phyloP scores from a whole-genome alignment of 2,888 invertebrate genomes.

The Notodonta ziczac region DNA sequence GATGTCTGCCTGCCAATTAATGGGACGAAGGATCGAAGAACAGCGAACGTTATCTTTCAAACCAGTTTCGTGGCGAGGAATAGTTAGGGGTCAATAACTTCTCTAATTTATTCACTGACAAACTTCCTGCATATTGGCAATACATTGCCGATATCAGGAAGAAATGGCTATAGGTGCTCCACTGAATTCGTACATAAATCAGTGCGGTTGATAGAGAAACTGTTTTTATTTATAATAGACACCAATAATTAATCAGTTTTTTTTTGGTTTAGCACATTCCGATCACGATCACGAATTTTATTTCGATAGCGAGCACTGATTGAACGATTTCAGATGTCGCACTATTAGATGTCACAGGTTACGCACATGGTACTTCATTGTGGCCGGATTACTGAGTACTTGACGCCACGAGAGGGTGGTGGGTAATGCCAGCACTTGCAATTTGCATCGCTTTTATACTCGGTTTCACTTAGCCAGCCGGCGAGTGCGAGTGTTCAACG shows the following conservation, averaged over 20 bases:
- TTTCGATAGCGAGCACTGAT: slow-evolving; percentile 23
- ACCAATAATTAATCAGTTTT: not conserved
- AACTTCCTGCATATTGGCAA: slow-evolving; percentile 54
- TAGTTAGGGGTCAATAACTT: slow-evolving; percentile 43
- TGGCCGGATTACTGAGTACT: slow-evolving; percentile 54
- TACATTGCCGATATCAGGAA: slow-evolving; percentile 50
- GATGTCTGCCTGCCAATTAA: slow-evolving; percentile 26
- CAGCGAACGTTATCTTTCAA: slow-evolving; percentile 36
- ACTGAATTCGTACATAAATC: slow-evolving; percentile 50
- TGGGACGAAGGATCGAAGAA: slow-evolving; percentile 29
- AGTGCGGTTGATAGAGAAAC: slow-evolving; percentile 27
- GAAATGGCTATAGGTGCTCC: slow-evolving; percentile 48
- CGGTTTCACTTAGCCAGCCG: slow-evolving; percentile 70
- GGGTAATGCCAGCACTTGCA: slow-evolving; percentile 74
- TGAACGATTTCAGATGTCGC: slow-evolving; percentile 23
- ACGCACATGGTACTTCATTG: slow-evolving; percentile 81
- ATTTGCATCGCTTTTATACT: slow-evolving; percentile 84
- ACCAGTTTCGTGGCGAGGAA: slow-evolving; percentile 55
- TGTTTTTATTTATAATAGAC: not conserved
- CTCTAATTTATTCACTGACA: slow-evolving; percentile 59
- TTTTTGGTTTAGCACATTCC: slow-evolving; percentile 31
- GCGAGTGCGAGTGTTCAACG: slow-evolving; percentile 68
- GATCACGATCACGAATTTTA: slow-evolving; percentile 36
- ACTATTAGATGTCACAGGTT: slow-evolving; percentile 45
- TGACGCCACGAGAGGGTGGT: slow-evolving; percentile 73